Base-by-base conservation (phyloP, 2,797 vertebrate species). In the Neosalanx taihuensis region DNA sequence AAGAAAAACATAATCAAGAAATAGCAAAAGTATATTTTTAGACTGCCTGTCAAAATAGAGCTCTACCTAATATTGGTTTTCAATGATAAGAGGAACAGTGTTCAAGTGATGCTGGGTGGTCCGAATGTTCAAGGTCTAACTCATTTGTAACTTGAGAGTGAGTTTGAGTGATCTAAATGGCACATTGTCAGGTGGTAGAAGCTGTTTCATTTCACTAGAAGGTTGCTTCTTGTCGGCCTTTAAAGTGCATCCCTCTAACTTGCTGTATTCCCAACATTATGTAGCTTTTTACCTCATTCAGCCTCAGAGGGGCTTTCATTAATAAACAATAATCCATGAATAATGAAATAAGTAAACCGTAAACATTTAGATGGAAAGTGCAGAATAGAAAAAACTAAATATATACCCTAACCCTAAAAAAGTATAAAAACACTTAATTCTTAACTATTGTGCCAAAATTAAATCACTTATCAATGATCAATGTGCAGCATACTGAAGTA, bases 261-360 rank as follows among this genome's bases (percentile, higher is more conserved):
- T 37, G 41, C 59, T 69, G 59, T 35, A 60, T 49, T 60, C 68
- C 57, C 58, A 70, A 70, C 41, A 61, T 37, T 30, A 61, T 35
- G 57, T 17, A 46, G 35, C 58, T 41, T 33, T 60, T 61, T 57
- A 60, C 58, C 68, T 41, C 35, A 70, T 61, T 70, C 68, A 46
- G 33, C 58, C 35, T 46, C 51, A n/a, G 51, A 26, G 15, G 10
- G 61, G 30, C 20, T 29, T 58, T 57, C 1, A 9, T 60, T 33
- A 69, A 56, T 13, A 46, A 69, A 35, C 35, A 59, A 58, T n/a
- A 61, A 26, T 13, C 3, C 23, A 12, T 60, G 58, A 60, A 60
- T 60, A 23, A 29, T 9, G 10, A 60, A 23, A 60, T 60, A 23
- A 60, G 20, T 23, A 60, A 3, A 23, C 26, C 0, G 58, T 60